These are phyloP conservation scores for Acanthosoma haemorrhoidale DNA, from an alignment of 2,888 invertebrate species.

Conservation along the genomic window DNA sequence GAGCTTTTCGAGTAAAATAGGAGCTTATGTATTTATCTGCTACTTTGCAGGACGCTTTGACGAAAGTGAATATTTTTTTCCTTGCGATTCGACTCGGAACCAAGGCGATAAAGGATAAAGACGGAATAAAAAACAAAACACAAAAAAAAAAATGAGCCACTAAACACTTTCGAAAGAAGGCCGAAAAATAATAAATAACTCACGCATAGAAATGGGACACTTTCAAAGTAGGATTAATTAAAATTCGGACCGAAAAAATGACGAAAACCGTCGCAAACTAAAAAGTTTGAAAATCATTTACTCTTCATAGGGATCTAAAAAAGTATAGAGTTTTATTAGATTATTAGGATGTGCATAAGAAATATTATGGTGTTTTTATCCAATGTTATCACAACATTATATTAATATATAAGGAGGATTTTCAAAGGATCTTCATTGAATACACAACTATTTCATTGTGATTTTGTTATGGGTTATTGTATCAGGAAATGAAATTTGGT, in stretches of 20 bases:
- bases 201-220: background rate
- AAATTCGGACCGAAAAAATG: constrained; percentile 1
- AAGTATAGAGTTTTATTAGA: background rate
- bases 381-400: no score
- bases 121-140: background rate
- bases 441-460: no score
- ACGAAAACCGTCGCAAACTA: background rate
- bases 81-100: background rate
- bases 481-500: no score
- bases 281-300: background rate
- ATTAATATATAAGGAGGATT: no score
- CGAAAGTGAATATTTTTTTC: background rate
- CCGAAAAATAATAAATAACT: background rate
- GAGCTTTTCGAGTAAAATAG: background rate
- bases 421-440: no score
- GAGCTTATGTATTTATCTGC: background rate
- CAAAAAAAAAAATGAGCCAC: background rate
- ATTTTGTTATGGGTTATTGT: no score
- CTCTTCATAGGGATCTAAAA: background rate
- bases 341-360: constrained; percentile 5
- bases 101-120: no score
- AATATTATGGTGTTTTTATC: no score
- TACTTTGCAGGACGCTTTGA: background rate
- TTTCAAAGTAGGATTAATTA: background rate
- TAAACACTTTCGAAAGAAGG: background rate